phyloP scores from a whole-genome alignment of 2,113 vertebrate species.

The Choloepus hoffmanni region DNA sequence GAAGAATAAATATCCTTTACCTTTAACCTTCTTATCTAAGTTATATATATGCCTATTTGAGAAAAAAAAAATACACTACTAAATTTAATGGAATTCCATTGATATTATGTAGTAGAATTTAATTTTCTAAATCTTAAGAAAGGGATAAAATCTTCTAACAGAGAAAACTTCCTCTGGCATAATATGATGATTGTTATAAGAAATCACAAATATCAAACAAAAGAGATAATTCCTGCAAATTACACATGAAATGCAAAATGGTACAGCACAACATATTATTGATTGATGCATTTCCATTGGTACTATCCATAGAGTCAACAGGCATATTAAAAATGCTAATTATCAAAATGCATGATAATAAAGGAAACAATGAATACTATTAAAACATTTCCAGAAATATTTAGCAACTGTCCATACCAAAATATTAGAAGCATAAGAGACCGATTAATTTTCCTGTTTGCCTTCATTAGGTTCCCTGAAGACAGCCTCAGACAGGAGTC shows the following conservation, averaged over 20 bases:
- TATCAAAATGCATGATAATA: not conserved
- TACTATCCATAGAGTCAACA: not conserved
- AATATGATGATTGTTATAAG: not conserved
- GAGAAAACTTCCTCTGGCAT: not conserved
- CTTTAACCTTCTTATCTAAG: not conserved
- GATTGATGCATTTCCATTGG: not conserved
- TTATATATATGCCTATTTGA: not conserved
- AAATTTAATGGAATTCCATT: not conserved
- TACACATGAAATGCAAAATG: not conserved
- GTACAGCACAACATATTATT: not conserved
- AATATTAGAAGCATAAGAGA: not conserved
- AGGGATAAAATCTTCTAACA: not conserved
- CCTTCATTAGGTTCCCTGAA: not conserved
- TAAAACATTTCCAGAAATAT: not conserved
- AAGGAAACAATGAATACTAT: not conserved
- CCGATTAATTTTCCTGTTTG: not conserved
- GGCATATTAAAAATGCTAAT: not conserved
- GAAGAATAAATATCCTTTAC: not conserved
- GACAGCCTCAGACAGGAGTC: not conserved
- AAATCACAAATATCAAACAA: not conserved
- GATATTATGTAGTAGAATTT: not conserved
- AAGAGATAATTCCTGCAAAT: not conserved
- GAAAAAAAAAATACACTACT: not conserved
- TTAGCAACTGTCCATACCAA: not conserved
- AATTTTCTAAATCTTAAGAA: not conserved